These are phyloP conservation scores for Temnothorax ravouxi DNA, from an alignment of 2,888 invertebrate species.

Conservation along the genomic window DNA sequence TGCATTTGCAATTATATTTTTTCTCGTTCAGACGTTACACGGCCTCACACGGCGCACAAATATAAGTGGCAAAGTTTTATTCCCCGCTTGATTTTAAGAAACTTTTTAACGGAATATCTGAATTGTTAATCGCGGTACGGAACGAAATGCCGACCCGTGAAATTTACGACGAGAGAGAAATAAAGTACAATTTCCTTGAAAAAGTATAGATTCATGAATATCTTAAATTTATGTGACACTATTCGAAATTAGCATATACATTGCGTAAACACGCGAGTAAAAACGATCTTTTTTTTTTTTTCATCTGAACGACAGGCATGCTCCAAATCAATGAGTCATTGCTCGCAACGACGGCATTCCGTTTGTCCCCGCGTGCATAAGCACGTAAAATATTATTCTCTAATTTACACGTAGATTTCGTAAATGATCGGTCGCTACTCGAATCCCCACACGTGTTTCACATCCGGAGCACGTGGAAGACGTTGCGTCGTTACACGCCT, in stretches of 20 bases:
- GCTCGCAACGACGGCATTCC: background rate
- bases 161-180: constrained; percentile 10
- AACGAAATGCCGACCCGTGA: background rate
- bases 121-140: constrained; percentile 2
- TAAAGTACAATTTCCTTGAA: constrained; percentile 14
- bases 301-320: background rate
- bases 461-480: constrained; percentile 50
- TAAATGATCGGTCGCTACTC: constrained; percentile 30
- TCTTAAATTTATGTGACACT: constrained; percentile 22
- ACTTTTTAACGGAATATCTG: background rate
- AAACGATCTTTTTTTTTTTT: background rate
- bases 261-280: background rate
- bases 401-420: constrained; percentile 41
- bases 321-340: background rate
- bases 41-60: background rate
- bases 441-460: constrained; percentile 38
- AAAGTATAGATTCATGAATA: constrained; percentile 6
- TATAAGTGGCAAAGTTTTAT: background rate
- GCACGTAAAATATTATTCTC: constrained; percentile 31
- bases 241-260: constrained; percentile 8
- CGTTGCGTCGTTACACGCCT: constrained; percentile 16
- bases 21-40: background rate
- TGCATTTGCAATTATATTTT: background rate
- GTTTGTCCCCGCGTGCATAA: background rate
- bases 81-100: background rate